Base-by-base conservation (phyloP, 2,797 vertebrate genomes). In the Falco novaeseelandiae region DNA sequence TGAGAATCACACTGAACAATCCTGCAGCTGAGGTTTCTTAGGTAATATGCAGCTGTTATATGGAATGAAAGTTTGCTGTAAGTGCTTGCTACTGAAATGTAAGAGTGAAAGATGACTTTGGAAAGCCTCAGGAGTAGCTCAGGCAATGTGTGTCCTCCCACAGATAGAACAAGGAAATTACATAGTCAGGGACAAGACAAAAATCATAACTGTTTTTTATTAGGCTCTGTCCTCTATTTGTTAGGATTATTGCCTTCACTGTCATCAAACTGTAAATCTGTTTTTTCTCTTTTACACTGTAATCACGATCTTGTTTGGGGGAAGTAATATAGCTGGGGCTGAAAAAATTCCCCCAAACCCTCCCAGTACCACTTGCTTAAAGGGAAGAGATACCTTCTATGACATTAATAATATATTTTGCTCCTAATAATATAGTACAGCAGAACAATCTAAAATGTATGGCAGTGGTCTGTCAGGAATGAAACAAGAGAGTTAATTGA, bases 171-270 rank as follows among this genome's bases (percentile, higher is more conserved):
- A 78, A 96, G 93, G 90, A 95, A 96, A 96, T 91, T 82, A 97
- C 88, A 95, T 62, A 95, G 93, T 92, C 91, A 94, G 95, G 95
- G 91, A 97, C 92, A 95, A 96, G 94, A 89, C 73, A 93, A 96
- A 96, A 97, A 96, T 96, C 92, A 76, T 94, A 95, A 95, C 96
- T 93, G 91, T 54, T 95, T 97, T 96, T 96, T 96, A 96, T 90
- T 92, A 90, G 71, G 38, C 62, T 86, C 83, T 96, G 86, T 97
- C 84, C 59, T 92, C 95, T 91, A 85, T 94, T 92, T 95, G 83
- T 95, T 96, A 90, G 57, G 87, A 96, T 97, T 97, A 96, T 93
- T 97, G 94, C 93, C 80, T 96, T 88, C 66, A 66, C 87, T 94
- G 77, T 91, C 12, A 0, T 94, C 90, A 77, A 83, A 93, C 48